Conservation (phyloP, 1,140 invertebrate species). For the Caligus rogercresseyi region DNA sequence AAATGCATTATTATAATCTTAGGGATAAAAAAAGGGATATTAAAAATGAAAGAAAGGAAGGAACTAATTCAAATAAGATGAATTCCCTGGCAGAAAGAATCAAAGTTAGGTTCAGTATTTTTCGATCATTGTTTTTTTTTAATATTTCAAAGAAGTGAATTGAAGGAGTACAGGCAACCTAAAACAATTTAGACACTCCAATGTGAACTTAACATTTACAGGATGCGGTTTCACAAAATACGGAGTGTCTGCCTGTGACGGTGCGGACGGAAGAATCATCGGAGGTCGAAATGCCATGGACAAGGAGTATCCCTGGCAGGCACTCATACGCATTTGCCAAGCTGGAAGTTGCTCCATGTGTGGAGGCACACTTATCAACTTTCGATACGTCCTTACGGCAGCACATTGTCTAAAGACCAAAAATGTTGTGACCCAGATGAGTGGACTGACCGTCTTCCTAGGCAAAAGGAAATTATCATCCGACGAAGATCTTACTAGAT, state of each 20-base stretch:
- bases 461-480: neutral
- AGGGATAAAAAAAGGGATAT: too few relatives aligned
- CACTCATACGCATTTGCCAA: neutral
- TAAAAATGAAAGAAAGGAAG: too few relatives aligned
- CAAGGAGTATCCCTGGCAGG: neutral
- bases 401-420: conserved; percentile 9
- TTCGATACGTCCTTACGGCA: conserved; percentile 20
- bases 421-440: neutral
- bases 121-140: too few relatives aligned
- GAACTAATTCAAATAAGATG: too few relatives aligned
- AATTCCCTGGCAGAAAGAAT: too few relatives aligned
- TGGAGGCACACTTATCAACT: conserved; percentile 15
- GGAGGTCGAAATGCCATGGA: neutral
- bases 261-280: neutral
- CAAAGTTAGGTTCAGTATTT: too few relatives aligned
- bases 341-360: neutral
- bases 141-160: too few relatives aligned
- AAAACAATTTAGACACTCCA: too few relatives aligned
- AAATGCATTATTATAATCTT: too few relatives aligned
- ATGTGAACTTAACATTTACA: too few relatives aligned
- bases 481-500: neutral
- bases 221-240: neutral
- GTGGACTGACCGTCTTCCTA: neutral
- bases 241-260: neutral
- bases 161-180: too few relatives aligned